Evolutionary conservation across 2,888 invertebrate genomes (phyloP).

Genomic region (Dascillus cervinus): DNA sequence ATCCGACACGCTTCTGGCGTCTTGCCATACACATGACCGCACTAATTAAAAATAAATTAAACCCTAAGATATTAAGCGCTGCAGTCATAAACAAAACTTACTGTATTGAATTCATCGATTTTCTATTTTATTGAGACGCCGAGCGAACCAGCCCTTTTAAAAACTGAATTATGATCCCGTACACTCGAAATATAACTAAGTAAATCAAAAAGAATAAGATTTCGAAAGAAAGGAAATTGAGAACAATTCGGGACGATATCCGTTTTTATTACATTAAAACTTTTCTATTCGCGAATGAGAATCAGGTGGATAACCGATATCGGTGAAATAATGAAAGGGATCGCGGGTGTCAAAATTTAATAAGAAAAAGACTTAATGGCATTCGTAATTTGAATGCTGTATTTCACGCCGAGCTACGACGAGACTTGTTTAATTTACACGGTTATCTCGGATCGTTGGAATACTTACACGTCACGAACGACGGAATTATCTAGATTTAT

Average conservation of each 20-base stretch:
- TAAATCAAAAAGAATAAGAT: too few species aligned
- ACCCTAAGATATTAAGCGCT: conserved; percentile 17
- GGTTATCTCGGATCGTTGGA: conserved; percentile 18
- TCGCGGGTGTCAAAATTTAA: too few species aligned
- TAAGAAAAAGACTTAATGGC: conserved; percentile 17
- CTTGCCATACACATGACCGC: conserved; percentile 21
- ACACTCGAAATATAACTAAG: too few species aligned
- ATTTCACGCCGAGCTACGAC: conserved; percentile 16
- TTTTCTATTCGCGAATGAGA: too few species aligned
- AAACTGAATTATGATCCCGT: too few species aligned
- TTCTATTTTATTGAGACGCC: background rate
- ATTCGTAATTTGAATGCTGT: conserved; percentile 19
- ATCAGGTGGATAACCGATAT: too few species aligned
- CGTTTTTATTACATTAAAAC: too few species aligned
- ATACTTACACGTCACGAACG: conserved; percentile 19
- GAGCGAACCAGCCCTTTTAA: too few species aligned
- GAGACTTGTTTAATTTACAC: conserved; percentile 22
- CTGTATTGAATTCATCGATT: conserved; percentile 16
- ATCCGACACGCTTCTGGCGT: conserved; percentile 20
- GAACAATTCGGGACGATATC: too few species aligned
- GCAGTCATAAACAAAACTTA: conserved; percentile 26
- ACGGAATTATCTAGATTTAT: conserved; percentile 22
- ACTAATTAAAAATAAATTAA: conserved; percentile 31
- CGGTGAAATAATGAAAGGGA: too few species aligned
- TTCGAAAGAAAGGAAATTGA: too few species aligned